phyloP scores from a whole-genome alignment of 2,797 vertebrate genomes.

The Mallotus villosus region DNA sequence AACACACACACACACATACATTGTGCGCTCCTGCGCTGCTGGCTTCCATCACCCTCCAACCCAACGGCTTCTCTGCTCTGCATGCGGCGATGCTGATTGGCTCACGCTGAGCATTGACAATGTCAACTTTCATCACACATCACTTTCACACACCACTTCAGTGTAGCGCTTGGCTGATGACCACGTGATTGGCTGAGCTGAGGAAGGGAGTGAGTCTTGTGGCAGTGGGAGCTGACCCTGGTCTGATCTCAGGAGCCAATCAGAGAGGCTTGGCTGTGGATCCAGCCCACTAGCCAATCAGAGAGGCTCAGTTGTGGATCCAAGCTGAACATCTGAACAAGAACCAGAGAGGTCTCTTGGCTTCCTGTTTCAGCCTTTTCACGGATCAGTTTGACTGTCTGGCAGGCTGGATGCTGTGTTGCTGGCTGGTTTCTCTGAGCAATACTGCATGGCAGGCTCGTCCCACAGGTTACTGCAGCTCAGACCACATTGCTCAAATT shows the following conservation, averaged over 20 bases:
- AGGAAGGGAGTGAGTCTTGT: background rate
- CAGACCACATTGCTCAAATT: background rate
- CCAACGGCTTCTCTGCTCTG: slow-evolving; percentile 70
- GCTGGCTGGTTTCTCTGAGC: background rate
- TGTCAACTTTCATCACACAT: slow-evolving; percentile 25
- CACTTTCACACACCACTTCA: slow-evolving; percentile 15
- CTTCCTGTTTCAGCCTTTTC: background rate
- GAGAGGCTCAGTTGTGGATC: no score
- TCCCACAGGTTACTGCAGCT: background rate
- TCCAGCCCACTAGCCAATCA: background rate
- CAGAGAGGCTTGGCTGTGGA: no score
- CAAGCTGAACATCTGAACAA: no score
- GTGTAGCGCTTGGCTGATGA: slow-evolving; percentile 28
- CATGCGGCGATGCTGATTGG: slow-evolving; percentile 71
- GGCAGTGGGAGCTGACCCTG: background rate
- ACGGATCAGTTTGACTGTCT: background rate
- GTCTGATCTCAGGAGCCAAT: background rate
- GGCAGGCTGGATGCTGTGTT: background rate
- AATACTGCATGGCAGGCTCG: background rate
- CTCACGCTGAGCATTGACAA: slow-evolving; percentile 32
- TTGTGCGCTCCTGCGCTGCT: background rate
- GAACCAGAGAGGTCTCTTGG: no score
- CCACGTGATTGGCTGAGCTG: background rate
- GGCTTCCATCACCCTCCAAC: background rate
- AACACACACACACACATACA: background rate